Percentiles rank a stretch among this genome's conserved stretches.
These are phyloP conservation scores for Oreochromis grahami DNA, from an alignment of 2,797 vertebrate genomes.

Conservation along the genomic window DNA sequence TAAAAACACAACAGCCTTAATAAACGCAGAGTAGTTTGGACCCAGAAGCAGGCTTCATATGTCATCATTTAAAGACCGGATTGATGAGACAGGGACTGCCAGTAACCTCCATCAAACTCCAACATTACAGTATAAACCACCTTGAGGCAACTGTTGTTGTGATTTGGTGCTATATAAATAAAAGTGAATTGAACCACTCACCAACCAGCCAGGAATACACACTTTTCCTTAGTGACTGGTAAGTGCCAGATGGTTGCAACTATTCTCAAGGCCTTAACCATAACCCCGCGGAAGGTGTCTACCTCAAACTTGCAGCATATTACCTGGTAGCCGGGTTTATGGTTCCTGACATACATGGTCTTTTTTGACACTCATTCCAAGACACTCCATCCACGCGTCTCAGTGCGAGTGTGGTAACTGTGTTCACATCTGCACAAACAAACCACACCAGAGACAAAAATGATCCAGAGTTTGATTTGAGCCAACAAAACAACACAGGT, in stretches of 20 bases:
- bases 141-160: not conserved
- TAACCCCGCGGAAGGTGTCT: not conserved
- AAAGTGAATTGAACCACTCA: not conserved
- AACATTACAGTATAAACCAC: not conserved
- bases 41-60: not conserved
- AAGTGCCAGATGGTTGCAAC: not conserved
- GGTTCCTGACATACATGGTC: not conserved
- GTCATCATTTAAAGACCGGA: not conserved
- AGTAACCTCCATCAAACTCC: not conserved
- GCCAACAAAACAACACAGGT: not conserved
- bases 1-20: not conserved
- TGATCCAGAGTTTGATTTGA: not conserved
- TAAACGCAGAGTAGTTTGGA: not conserved
- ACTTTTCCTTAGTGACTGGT: not conserved
- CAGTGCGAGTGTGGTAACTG: not conserved
- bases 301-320: not conserved
- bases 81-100: not conserved
- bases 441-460: not conserved
- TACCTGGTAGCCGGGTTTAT: not conserved
- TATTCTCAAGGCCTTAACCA: not conserved
- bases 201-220: not conserved
- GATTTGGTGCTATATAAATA: not conserved
- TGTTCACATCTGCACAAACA: too few relatives aligned
- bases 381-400: not conserved
- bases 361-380: not conserved